Base-by-base conservation (phyloP, 2,888 invertebrate genomes). In the Andrena camellia region DNA sequence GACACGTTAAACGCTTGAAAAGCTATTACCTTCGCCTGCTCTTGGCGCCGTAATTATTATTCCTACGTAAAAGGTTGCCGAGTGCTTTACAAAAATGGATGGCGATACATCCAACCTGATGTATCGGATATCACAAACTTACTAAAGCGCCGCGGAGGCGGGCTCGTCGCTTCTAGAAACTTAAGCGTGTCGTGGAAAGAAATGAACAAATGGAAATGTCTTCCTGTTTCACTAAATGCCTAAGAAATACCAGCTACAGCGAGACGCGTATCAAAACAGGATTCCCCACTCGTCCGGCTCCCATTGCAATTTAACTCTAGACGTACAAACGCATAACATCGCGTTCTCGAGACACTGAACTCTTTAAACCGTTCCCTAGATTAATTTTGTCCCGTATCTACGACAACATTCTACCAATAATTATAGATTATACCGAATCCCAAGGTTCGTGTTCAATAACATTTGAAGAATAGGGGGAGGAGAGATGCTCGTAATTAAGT, bases 141-240 rank as follows among this genome's bases (percentile, higher is more conserved):
- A 67, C 69, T 86, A 86, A 62, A 83, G 54, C 80, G 73, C 66
- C 71, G 59, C 54, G 35, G 50, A 35, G 59, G 72, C 79, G 69
- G 62, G 66, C 62, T 83, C 62, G 67, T 67, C 67, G 23, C 29
- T 74, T 80, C 33, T 70, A 67, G 63, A 67, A 66, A 77, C 82
- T 74, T 80, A 84, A 75, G 77, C 68, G 72, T 81, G 70, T 73
- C 75, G 52, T 78, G 81, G 67, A 70, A 78, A 64, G 72, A 75
- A 75, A 75, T 1, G 42, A 42, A 78, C 71, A 78, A 84, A 84
- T 90, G 89, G 89, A 91, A 89, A 90, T 91, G 88, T 87, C 76
- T 83, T 73, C 75, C 50, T 57, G 50, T 60, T 54, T 67, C 66
- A 10, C 83, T 90, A 91, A 91, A 91, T 90, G 90, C 89, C 89